Evolutionary conservation across 2,113 vertebrate species (phyloP), one percentile per base, ranked within the genome.

Genomic region (Procavia capensis): DNA sequence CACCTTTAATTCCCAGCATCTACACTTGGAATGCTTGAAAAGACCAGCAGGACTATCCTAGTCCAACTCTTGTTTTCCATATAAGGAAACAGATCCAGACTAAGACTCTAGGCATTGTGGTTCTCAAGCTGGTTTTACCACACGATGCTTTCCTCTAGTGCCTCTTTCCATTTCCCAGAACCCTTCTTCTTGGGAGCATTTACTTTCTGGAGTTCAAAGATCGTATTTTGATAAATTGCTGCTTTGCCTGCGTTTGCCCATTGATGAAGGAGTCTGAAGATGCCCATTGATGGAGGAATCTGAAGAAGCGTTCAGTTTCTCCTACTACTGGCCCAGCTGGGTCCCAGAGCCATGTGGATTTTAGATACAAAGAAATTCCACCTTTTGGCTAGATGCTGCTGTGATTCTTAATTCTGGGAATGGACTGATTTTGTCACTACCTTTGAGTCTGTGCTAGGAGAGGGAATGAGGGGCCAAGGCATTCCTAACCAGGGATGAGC

Each of bases 21-120:
- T 25, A 61, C 9, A 45, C 1, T 94, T 95, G 68, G 34, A 47
- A 95, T 75, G 25, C 34, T 66, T 16, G 61, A 87, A 24, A 43
- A 94, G 34, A 89, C 10, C 43, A 17, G 27, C 24, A 34, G 43
- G 20, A 19, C n/a, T 47, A 50, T 22, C 4, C 36, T 19, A 85
- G 27, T 76, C 41, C 22, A 78, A 50, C 27, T 70, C 25, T 39
- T 11, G 34, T 25, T 74, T 66, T 66, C 27, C 0, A 22, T 11
- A 66, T 20, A 20, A 87, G 70, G 64, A 94, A 95, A n/a, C 50
- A 83, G 83, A 70, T 63, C 43, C 36, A 90, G 47, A 43, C 31
- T 16, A n/a, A 84, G 13, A 70, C 22, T 54, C 41, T 14, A 34
- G 29, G 36, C 63, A 34, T 36, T 36, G 22, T 16, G 82, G 7